A percentile compares a stretch with the other conserved stretches of the same genome.
These are phyloP conservation scores for Conus ventricosus DNA, from an alignment of 1,140 invertebrate genomes.

Conservation along the genomic window DNA sequence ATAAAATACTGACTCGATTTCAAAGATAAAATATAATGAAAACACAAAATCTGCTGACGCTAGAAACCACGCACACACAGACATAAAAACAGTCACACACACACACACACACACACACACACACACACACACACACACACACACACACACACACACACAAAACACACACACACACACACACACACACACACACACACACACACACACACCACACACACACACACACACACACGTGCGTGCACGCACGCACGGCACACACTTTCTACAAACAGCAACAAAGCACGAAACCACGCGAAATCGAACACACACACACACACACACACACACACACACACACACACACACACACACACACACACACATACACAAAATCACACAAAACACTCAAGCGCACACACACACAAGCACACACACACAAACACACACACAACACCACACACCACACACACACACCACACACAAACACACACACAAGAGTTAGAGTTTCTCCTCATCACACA, in stretches of 20 bases:
- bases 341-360: too few species aligned
- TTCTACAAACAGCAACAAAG: too few species aligned
- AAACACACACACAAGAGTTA: too few species aligned
- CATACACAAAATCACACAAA: too few species aligned
- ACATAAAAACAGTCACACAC: too few species aligned
- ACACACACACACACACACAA: constrained; percentile 10
- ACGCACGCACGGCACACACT: background rate
- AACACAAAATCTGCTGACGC: too few species aligned
- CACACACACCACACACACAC: constrained; percentile 1
- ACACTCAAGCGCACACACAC: background rate
- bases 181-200: background rate
- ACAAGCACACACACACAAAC: background rate
- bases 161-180: background rate
- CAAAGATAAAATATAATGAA: too few species aligned
- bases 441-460: too few species aligned
- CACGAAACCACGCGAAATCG: background rate
- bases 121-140: background rate
- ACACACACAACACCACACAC: background rate
- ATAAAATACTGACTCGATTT: too few species aligned
- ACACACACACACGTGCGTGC: background rate
- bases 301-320: background rate
- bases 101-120: too few species aligned
- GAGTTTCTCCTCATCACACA: too few species aligned
- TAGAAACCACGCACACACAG: too few species aligned
- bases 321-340: background rate